Evolutionary conservation across 2,113 vertebrate genomes (phyloP).

Genomic region (Pseudorectes ferrugineus): DNA sequence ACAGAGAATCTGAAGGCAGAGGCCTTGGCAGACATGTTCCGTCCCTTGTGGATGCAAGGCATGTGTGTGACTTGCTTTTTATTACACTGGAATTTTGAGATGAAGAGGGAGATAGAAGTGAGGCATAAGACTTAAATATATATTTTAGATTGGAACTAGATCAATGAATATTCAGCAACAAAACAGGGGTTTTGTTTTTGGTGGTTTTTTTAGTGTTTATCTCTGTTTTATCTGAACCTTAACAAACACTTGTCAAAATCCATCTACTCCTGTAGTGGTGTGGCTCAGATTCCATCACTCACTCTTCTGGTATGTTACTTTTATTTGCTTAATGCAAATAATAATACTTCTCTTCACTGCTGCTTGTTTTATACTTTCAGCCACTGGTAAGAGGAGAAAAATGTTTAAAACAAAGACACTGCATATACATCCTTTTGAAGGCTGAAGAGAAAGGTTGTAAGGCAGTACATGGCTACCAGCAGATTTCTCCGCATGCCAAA

Average conservation of each 20-base stretch:
- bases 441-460: background rate
- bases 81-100: background rate
- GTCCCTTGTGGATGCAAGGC: background rate
- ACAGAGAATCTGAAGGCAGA: background rate
- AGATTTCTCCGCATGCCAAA: background rate
- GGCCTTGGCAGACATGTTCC: fast-evolving
- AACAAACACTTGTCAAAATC: background rate
- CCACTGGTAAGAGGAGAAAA: background rate
- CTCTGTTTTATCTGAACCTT: background rate
- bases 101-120: background rate
- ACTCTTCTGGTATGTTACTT: background rate
- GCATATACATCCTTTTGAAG: background rate
- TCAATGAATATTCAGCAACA: background rate
- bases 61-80: background rate
- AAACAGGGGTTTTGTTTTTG: too few relatives aligned
- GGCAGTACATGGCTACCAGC: background rate
- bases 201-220: background rate
- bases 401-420: background rate
- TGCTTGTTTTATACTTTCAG: background rate
- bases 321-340: background rate
- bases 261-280: background rate
- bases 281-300: background rate
- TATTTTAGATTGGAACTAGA: background rate
- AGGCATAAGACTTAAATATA: background rate
- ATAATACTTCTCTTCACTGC: background rate